These are phyloP conservation scores for Cherax destructor DNA, from an alignment of 1,140 invertebrate species.

Conservation along the genomic window DNA sequence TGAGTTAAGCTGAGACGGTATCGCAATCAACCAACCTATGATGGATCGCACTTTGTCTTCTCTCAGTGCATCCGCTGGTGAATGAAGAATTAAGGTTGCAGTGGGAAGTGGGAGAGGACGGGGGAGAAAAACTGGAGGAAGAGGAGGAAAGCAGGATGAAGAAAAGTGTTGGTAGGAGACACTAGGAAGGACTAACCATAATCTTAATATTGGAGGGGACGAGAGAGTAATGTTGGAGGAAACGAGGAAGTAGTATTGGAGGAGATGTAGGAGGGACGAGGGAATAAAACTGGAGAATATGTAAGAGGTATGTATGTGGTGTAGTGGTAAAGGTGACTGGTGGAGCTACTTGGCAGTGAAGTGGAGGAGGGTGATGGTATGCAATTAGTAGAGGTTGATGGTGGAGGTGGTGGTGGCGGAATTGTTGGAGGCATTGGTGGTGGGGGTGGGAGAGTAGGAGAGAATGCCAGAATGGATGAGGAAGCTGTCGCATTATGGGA, in stretches of 20 bases:
- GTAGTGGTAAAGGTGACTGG: no score
- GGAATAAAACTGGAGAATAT: background rate
- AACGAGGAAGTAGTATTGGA: background rate
- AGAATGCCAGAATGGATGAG: no score
- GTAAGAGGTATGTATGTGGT: no score
- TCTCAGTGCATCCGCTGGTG: slow-evolving; percentile 37
- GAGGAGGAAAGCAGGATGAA: background rate
- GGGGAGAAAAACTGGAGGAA: background rate
- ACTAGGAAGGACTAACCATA: no score
- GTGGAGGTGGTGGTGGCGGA: no score
- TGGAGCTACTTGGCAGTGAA: no score
- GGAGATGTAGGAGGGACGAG: background rate
- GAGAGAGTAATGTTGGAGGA: background rate
- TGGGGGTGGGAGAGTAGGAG: no score
- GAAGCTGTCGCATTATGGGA: no score
- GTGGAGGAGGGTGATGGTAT: background rate
- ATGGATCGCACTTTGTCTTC: slow-evolving; percentile 56
- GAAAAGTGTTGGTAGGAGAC: no score
- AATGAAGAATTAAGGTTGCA: slow-evolving; percentile 24
- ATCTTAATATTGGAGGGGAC: no score
- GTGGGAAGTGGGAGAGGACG: background rate
- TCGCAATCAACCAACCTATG: slow-evolving; percentile 60
- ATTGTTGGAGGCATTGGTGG: no score
- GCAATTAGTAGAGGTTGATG: background rate
- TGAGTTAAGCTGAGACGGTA: slow-evolving; percentile 53